Evolutionary conservation across 2,113 vertebrate genomes (phyloP).

Genomic region (Pterocles orientalis): DNA sequence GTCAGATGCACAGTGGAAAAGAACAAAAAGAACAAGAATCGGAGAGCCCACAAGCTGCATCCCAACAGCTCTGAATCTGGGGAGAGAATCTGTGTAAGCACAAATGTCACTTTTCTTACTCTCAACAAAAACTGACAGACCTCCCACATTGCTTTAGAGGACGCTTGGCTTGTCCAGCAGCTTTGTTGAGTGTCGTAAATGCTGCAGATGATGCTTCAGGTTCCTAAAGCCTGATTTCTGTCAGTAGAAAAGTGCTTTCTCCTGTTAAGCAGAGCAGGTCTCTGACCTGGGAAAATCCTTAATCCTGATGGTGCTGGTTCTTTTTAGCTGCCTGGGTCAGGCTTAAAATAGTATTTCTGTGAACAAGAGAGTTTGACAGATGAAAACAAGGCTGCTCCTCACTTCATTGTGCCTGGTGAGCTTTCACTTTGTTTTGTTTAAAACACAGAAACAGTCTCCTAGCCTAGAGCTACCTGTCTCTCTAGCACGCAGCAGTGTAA

Average conservation of each 20-base stretch:
- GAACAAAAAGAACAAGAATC: neutral
- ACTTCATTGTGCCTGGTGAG: neutral
- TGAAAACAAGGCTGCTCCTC: slow-evolving; percentile 9
- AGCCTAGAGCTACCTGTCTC: neutral
- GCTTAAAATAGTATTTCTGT: slow-evolving; percentile 37
- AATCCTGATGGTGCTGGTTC: slow-evolving; percentile 33
- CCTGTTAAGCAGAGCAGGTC: slow-evolving; percentile 33
- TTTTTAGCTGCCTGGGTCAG: slow-evolving; percentile 42
- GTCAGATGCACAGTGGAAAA: neutral
- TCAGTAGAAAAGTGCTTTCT: slow-evolving; percentile 14
- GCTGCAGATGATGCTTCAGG: neutral
- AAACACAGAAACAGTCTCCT: neutral
- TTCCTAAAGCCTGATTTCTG: slow-evolving; percentile 33
- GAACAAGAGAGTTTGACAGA: neutral
- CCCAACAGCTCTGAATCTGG: neutral
- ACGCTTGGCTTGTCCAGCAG: neutral
- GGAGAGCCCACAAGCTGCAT: neutral
- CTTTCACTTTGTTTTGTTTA: neutral
- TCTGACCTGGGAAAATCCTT: slow-evolving; percentile 57
- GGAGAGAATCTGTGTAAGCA: neutral
- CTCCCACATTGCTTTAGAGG: neutral
- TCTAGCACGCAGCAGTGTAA: neutral
- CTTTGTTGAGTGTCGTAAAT: neutral
- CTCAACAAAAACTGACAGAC: neutral
- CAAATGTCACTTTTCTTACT: neutral